Conservation (phyloP, 1,140 invertebrate genomes). For the Drosophila pseudoobscura region DNA sequence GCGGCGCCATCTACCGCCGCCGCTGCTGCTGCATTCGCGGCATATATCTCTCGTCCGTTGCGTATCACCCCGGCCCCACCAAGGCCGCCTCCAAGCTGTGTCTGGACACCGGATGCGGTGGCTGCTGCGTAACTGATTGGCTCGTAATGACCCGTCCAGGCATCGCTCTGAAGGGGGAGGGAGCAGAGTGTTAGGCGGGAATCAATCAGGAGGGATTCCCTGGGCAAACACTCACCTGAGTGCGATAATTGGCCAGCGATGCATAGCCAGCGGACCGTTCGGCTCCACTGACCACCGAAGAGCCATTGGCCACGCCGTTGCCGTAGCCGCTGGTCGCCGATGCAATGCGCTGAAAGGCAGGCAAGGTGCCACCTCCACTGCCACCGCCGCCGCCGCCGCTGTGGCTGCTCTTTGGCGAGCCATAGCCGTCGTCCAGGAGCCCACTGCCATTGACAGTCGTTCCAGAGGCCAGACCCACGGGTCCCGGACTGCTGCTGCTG, state of each 20-base stretch:
- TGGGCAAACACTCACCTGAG: conserved; percentile 62
- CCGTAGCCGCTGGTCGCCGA: conserved; percentile 40
- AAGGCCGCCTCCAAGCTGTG: conserved; percentile 41
- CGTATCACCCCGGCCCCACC: conserved; percentile 64
- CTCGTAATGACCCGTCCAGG: conserved; percentile 69
- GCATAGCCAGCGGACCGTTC: conserved; percentile 66
- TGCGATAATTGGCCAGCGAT: conserved; percentile 75
- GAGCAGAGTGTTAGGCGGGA: conserved; percentile 7
- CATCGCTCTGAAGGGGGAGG: conserved; percentile 57
- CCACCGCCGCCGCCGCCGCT: conserved; percentile 53
- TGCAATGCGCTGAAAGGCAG: conserved; percentile 71
- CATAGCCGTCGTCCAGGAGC: conserved; percentile 71
- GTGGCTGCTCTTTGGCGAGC: conserved; percentile 70
- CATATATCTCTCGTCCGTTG: conserved; percentile 62
- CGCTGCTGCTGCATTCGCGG: conserved; percentile 56
- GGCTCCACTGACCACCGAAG: conserved; percentile 37
- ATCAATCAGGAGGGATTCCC: not conserved
- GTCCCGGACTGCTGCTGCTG: conserved; percentile 59
- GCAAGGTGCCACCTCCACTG: conserved; percentile 56
- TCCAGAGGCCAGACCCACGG: conserved; percentile 50
- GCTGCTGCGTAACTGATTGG: conserved; percentile 62
- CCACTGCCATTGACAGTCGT: conserved; percentile 47
- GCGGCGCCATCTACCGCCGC: conserved; percentile 43
- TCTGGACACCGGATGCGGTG: conserved; percentile 37
- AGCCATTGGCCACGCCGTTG: conserved; percentile 64